These are phyloP conservation scores for Echeneis naucrates DNA, from an alignment of 2,797 vertebrate species.

Conservation along the genomic window DNA sequence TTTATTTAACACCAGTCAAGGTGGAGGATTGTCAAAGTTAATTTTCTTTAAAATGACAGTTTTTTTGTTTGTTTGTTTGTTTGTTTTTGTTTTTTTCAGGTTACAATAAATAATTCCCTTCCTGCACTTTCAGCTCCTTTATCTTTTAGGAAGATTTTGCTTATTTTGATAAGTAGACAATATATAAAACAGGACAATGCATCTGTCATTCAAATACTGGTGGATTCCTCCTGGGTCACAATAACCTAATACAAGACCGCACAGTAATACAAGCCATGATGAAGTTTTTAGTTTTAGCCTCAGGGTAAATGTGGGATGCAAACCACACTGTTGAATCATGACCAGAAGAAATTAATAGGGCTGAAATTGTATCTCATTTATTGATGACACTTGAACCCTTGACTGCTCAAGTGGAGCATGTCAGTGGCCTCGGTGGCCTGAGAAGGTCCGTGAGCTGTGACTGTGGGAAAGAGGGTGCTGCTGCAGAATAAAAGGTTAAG, in stretches of 20 bases:
- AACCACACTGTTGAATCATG: slow-evolving; percentile 5
- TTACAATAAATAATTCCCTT: no score
- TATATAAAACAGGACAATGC: background rate
- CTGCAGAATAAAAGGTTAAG: background rate
- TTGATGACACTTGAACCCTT: background rate
- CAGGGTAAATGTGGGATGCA: slow-evolving; percentile 1
- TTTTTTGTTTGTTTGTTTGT: no score
- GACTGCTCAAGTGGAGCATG: background rate
- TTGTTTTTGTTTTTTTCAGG: no score
- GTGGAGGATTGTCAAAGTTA: background rate
- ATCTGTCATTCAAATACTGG: slow-evolving; percentile 26
- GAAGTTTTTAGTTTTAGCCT: background rate
- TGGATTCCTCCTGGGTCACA: slow-evolving; percentile 23
- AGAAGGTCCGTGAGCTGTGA: background rate
- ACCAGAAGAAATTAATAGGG: background rate
- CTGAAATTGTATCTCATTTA: no score
- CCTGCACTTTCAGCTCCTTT: no score
- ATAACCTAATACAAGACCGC: slow-evolving; percentile 32
- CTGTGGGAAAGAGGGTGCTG: slow-evolving; percentile 32
- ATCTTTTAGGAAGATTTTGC: background rate
- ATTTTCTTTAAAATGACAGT: background rate
- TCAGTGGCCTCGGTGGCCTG: slow-evolving; percentile 4
- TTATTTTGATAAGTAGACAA: background rate
- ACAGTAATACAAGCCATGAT: slow-evolving; percentile 27
- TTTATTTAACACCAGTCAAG: no score